Base-by-base conservation (phyloP, 2,888 invertebrate genomes). In the Imbricaverruca yamaguchii region DNA sequence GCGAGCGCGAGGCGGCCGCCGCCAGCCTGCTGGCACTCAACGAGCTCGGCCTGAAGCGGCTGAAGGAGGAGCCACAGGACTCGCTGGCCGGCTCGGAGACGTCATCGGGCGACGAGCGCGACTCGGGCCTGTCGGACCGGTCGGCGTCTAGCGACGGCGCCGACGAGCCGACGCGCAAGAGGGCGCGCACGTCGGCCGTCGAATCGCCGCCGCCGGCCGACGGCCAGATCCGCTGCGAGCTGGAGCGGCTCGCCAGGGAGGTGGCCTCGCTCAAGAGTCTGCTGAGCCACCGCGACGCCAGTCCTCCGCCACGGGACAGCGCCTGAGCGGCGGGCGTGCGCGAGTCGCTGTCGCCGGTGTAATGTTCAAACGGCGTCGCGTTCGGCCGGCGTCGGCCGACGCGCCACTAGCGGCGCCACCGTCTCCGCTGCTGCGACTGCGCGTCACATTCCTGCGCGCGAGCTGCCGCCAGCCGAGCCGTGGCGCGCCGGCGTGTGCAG, bases 191-290 rank as follows among this genome's bases (percentile, higher is more conserved):
- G 13, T 18, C 7, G 11, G 80, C 65, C 81, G 81, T 18, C 25
- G 80, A 10, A 39, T 81, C 23, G 81, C 81, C 65, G 53, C 39
- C 23, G 79, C 69, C 63, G 63, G 61, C 65, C 63, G 83, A 83
- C 80, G 83, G 83, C 11, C 83, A 83, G 69, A 82, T 86, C 56
- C 83, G 85, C 78, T 93, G 93, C 8, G 94, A 97, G 88, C 89
- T 97, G 84, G 94, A 93, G 85, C 91, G 94, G 85, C 91, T 97
- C 55, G 95, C 96, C 63, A 93, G 93, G 1, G 97, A 97, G 88
- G 95, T 97, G 84, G 95, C 94, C 80, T 93, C 93, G 84, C 91
- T 97, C 12, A 95, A 96, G 84, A 88, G 87, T 82, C 86, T 88
- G 84, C 85, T 89, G 59, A 83, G 82, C 63, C 81, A 74, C 53